Evolutionary conservation across 2,797 vertebrate genomes (phyloP).

Genomic region (Anableps anableps): DNA sequence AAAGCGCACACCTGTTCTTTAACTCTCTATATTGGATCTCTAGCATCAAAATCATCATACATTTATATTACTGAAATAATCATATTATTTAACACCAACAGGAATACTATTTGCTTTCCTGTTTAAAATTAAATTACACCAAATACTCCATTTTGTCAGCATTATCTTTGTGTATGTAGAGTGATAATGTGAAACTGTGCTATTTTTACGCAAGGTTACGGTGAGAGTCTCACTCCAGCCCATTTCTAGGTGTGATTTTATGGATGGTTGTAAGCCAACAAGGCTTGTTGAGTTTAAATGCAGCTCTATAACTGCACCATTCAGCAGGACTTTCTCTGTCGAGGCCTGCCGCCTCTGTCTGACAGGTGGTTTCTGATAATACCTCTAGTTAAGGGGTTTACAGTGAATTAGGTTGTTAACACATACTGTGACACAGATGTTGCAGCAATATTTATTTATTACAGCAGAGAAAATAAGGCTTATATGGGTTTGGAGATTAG

Average conservation of each 20-base stretch:
- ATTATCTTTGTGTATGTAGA: neutral
- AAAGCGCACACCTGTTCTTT: neutral
- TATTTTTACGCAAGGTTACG: neutral
- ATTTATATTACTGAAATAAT: neutral
- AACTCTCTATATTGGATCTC: neutral
- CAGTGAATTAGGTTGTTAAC: conserved; percentile 67
- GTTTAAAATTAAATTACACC: neutral
- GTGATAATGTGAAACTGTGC: neutral
- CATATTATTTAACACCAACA: neutral
- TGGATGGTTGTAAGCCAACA: conserved; percentile 64
- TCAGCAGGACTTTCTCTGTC: conserved; percentile 41
- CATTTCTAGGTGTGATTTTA: conserved; percentile 21
- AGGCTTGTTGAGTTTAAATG: conserved; percentile 63
- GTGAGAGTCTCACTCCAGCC: neutral
- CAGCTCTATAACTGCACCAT: conserved; percentile 38
- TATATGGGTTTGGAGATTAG: conserved; percentile 44
- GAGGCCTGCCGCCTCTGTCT: conserved; percentile 45
- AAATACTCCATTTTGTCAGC: neutral
- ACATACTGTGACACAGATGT: conserved; percentile 68
- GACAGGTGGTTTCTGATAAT: conserved; percentile 51
- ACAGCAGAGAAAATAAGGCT: conserved; percentile 37
- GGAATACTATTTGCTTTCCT: neutral
- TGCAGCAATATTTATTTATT: conserved; percentile 37
- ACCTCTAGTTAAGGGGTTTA: conserved; percentile 62
- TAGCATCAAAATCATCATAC: neutral